These are phyloP conservation scores for Ispidina lecontei DNA, from an alignment of 2,797 vertebrate genomes.

Conservation along the genomic window DNA sequence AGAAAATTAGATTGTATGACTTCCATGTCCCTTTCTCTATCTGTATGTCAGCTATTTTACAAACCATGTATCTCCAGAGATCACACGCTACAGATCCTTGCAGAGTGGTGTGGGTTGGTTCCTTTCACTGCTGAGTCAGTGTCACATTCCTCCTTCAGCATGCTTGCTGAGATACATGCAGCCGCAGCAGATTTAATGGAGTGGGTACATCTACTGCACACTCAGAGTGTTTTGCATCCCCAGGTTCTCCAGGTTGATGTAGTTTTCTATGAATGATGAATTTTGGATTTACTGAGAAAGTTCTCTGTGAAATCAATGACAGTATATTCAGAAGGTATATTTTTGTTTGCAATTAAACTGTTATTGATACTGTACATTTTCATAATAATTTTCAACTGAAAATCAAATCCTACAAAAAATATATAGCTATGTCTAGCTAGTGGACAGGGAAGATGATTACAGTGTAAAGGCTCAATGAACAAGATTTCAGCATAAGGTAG, in stretches of 20 bases:
- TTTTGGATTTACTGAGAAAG: background rate
- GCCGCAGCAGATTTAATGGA: background rate
- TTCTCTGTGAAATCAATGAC: background rate
- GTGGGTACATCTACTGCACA: background rate
- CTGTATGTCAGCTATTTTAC: background rate
- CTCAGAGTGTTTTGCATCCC: background rate
- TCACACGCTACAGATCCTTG: background rate
- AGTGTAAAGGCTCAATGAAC: background rate
- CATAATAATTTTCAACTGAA: background rate
- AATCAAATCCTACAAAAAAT: background rate
- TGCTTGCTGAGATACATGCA: background rate
- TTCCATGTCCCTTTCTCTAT: background rate
- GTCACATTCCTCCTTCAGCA: background rate
- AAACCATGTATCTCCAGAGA: background rate
- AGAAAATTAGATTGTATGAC: background rate
- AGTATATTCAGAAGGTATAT: background rate
- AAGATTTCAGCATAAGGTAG: background rate
- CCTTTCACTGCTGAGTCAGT: background rate
- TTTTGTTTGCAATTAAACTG: background rate
- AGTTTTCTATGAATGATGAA: rapidly evolving
- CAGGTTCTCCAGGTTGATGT: background rate
- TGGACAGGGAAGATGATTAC: background rate
- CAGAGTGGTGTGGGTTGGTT: background rate
- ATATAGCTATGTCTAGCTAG: background rate
- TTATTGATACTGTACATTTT: background rate